These are phyloP conservation scores for Cinclus cinclus DNA, from an alignment of 2,113 vertebrate genomes.

Conservation along the genomic window DNA sequence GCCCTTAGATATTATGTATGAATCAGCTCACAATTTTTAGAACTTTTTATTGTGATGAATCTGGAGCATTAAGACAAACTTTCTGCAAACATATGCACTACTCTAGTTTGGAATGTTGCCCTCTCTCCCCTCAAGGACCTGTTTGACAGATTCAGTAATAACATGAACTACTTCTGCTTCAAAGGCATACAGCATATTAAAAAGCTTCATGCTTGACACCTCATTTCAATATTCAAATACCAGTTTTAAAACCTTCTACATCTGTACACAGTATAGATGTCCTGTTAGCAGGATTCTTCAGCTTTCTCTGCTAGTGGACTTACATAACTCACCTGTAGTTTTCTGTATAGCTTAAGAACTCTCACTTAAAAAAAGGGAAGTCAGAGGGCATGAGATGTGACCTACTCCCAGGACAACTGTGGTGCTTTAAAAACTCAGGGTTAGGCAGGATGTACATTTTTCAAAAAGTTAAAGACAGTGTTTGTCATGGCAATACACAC, in stretches of 20 bases:
- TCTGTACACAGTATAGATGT: neutral
- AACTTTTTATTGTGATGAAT: conserved; percentile 56
- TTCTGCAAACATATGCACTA: conserved; percentile 66
- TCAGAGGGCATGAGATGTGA: conserved; percentile 48
- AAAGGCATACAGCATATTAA: conserved; percentile 48
- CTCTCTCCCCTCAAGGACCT: conserved; percentile 53
- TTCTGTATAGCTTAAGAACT: conserved; percentile 47
- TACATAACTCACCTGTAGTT: conserved; percentile 29
- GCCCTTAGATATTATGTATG: conserved; percentile 76
- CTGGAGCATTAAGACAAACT: conserved; percentile 59
- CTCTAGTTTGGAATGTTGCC: conserved; percentile 64
- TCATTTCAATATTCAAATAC: conserved; percentile 45
- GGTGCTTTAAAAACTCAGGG: conserved; percentile 67
- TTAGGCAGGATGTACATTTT: conserved; percentile 65
- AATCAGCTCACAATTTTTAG: conserved; percentile 72
- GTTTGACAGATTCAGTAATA: neutral
- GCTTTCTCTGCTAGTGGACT: conserved; percentile 38
- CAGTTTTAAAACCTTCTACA: conserved; percentile 45
- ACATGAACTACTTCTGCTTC: conserved; percentile 28
- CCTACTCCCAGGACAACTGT: conserved; percentile 64
- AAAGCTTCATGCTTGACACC: conserved; percentile 48
- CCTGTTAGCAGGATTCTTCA: neutral
- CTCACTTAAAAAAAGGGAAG: conserved; percentile 29
- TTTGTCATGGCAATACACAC: conserved; percentile 77
- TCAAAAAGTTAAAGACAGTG: conserved; percentile 73